phyloP scores from a whole-genome alignment of 2,888 invertebrate genomes.

The Hylaea fasciaria region DNA sequence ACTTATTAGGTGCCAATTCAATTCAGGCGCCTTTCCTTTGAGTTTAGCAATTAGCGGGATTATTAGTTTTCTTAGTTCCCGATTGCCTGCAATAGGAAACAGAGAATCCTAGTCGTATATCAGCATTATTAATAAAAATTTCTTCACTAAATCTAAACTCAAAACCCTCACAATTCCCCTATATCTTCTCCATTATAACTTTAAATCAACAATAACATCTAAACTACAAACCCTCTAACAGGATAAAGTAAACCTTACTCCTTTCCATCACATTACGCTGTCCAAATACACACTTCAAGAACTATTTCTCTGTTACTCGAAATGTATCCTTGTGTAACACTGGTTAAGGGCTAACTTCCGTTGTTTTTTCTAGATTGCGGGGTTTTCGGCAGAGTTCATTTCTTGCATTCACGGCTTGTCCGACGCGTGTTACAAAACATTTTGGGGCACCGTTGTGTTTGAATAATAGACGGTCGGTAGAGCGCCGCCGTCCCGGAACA shows the following conservation, averaged over 20 bases:
- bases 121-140: neutral
- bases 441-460: slow-evolving; percentile 41
- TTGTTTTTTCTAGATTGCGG: slow-evolving; percentile 5
- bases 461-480: slow-evolving; percentile 48
- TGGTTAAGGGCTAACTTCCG: neutral
- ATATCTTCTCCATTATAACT: slow-evolving; percentile 27
- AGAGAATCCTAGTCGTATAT: too few relatives aligned
- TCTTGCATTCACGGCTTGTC: slow-evolving; percentile 47
- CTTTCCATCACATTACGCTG: slow-evolving; percentile 47
- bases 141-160: slow-evolving; percentile 4
- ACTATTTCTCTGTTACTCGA: neutral
- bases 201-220: slow-evolving; percentile 32
- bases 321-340: neutral
- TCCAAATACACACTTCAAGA: slow-evolving; percentile 40
- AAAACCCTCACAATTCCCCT: slow-evolving; percentile 15
- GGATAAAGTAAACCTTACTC: slow-evolving; percentile 30
- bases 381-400: slow-evolving; percentile 28
- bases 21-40: too few relatives aligned
- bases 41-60: too few relatives aligned
- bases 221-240: slow-evolving; percentile 28
- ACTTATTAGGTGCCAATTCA: too few relatives aligned
- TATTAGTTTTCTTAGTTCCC: too few relatives aligned
- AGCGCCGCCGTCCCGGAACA: slow-evolving; percentile 41
- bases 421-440: slow-evolving; percentile 44
- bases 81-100: too few relatives aligned